Base-by-base conservation (phyloP, 2,797 vertebrate genomes). In the Cetoscarus ocellatus region DNA sequence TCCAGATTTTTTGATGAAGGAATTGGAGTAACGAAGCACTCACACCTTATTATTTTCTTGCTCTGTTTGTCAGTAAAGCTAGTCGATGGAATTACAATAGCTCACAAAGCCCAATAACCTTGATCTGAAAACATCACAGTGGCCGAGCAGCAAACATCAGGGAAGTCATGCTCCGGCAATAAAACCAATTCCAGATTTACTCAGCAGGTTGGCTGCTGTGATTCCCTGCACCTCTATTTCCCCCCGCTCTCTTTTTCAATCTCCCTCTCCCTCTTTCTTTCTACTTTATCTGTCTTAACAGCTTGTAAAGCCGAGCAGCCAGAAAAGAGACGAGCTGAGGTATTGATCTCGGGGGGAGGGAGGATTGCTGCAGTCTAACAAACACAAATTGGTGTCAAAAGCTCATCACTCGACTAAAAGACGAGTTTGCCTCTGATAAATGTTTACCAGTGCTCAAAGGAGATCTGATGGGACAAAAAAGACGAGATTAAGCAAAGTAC, bases 211-310 rank as follows among this genome's bases (percentile, higher is more conserved):
- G 65, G 61, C 77, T 77, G 79, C 76, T 86, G 79, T 67, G 72
- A 82, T 73, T 84, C 82, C 79, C 69, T 77, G 59, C 73, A 81
- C 77, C 67, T 75, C 62, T 11, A 38, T 73, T 74, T 70, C 69
- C 70, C 50, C 63, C 27, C 75, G 80, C 68, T 84, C 78, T 61
- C 52, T 54, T 54, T 82, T 83, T 81, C 82, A 74, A 67, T 80
- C 78, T 77, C 27, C 18, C 47, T 53, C 66, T 67, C 27, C 54
- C 62, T 72, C 77, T 79, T 85, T 75, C 74, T 78, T 49, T 82
- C 73, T 82, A 71, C 80, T 91, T 93, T 91, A 93, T 93, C 92
- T 86, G 86, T 86, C 89, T 87, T 83, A 87, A 87, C 91, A 80
- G 92, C 90, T 90, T 90, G 86, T 93, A 88, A 86, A 86, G 80